Evolutionary conservation across 2,113 vertebrate species (phyloP), one percentile per base, ranked within the genome.

Genomic region (Fulica atra): DNA sequence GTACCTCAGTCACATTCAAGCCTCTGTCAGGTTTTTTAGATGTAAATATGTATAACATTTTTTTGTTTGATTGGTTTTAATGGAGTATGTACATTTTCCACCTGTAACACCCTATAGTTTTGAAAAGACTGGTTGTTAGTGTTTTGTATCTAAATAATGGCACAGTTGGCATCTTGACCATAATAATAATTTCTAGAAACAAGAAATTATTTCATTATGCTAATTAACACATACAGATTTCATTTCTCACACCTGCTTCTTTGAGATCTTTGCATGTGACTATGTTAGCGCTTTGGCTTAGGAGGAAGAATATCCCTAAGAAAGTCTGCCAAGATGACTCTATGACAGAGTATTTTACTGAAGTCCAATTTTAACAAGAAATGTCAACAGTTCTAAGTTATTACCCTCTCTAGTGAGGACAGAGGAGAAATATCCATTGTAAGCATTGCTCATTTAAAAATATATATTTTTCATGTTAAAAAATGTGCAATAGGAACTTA

Each of bases 361-460:
- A 93, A 66, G 64, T 73, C 70, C 63, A 73, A 19, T 74, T 90
- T 94, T 70, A 86, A 78, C 28, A 92, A 68, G 78, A 88, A 90
- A 63, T 74, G 51, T 71, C 76, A 94, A 59, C 36, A 81, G 31
- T 18, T 81, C n/a, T 42, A 89, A 93, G 50, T 90, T 83, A 73
- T 59, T 92, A 24, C 33, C 5, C 16, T 78, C 29, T 60, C 57
- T 51, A 85, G 33, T 19, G 48, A 84, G 48, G 24, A 73, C 11
- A 79, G 40, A 86, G 53, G 20, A 88, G 12, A 83, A 91, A 73
- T 72, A 89, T 23, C 8, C 42, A 48, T 46, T 88, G 66, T 42
- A 48, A 88, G 12, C 9, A 33, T 13, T 73, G 24, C 48, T 83
- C 12, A 60, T 81, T 82, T 86, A 44, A 88, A 90, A 77, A 73